phyloP scores from a whole-genome alignment of 2,888 invertebrate species.

The Willowsia nigromaculata region DNA sequence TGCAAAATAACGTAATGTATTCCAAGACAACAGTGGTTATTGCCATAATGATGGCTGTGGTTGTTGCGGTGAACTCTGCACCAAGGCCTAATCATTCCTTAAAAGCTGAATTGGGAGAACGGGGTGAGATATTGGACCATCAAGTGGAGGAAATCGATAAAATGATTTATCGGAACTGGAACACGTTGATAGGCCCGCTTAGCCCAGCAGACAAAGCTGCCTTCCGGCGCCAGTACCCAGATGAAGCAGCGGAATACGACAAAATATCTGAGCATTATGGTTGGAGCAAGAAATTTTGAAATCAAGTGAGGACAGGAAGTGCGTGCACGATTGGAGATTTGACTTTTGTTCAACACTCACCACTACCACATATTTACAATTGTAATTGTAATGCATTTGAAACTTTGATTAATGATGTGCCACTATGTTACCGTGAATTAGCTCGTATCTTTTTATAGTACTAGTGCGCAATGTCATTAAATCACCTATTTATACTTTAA shows the following conservation, averaged over 20 bases:
- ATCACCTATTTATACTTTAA: too few species aligned
- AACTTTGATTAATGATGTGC: too few species aligned
- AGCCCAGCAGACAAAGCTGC: constrained; percentile 19
- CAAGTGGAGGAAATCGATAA: constrained; percentile 9
- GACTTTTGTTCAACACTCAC: neutral
- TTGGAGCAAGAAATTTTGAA: constrained; percentile 20
- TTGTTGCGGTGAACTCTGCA: neutral
- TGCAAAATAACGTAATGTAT: too few species aligned
- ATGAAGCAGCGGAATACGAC: constrained; percentile 39
- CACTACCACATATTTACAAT: too few species aligned
- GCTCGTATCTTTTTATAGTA: too few species aligned
- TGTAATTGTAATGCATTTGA: too few species aligned
- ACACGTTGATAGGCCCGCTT: constrained; percentile 18
- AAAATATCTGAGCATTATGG: constrained; percentile 13
- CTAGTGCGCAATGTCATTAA: too few species aligned
- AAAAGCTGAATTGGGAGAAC: neutral
- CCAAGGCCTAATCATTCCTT: neutral
- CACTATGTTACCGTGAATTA: too few species aligned
- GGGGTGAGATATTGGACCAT: neutral
- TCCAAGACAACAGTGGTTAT: neutral
- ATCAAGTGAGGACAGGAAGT: neutral
- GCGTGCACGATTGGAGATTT: neutral
- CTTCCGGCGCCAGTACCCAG: constrained; percentile 38
- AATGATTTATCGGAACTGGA: constrained; percentile 5
- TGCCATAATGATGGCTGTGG: neutral